phyloP scores from a whole-genome alignment of 2,113 vertebrate species.

The Amazona vittata region DNA sequence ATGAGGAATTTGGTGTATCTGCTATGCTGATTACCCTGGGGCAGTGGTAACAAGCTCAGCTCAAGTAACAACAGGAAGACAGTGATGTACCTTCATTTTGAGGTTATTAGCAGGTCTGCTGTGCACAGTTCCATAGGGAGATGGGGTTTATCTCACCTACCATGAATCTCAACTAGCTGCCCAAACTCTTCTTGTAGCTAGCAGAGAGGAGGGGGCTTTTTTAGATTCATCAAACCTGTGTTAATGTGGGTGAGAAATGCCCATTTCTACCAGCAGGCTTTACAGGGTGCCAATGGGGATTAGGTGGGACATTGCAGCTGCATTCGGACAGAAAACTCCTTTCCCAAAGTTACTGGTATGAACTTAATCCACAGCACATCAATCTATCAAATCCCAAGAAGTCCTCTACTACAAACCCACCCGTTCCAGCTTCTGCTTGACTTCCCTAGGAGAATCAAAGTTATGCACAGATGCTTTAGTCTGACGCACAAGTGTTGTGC shows the following conservation, averaged over 20 bases:
- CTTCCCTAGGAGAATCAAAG: not conserved
- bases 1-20: not conserved
- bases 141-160: not conserved
- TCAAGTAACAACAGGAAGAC: not conserved
- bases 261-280: not conserved
- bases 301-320: not conserved
- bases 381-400: not conserved
- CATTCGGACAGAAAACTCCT: not conserved
- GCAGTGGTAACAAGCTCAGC: not conserved
- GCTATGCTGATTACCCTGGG: not conserved
- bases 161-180: not conserved
- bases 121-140: not conserved
- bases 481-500: not conserved
- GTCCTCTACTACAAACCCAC: not conserved
- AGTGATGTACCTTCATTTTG: not conserved
- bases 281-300: not conserved
- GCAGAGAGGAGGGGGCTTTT: not conserved
- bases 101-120: not conserved
- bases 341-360: not conserved
- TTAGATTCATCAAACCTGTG: not conserved
- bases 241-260: not conserved
- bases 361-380: not conserved
- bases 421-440: not conserved
- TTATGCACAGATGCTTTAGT: not conserved
- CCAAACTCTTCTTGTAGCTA: not conserved